A percentile compares a stretch with the other conserved stretches of the same genome.
These are phyloP conservation scores for Disparrhopalites patrizii DNA, from an alignment of 2,888 invertebrate species.

Conservation along the genomic window DNA sequence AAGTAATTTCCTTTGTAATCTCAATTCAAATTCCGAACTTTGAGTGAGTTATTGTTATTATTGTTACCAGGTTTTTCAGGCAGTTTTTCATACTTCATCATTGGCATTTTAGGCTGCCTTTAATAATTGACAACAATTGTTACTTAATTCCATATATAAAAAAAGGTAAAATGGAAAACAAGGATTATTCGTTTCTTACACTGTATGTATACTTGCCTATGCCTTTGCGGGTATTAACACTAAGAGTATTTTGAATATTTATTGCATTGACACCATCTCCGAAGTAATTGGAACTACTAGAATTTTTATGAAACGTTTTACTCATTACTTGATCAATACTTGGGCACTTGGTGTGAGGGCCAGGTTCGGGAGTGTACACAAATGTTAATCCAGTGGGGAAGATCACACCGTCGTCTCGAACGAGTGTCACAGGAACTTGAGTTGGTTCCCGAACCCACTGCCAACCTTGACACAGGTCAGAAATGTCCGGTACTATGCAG, in stretches of 20 bases:
- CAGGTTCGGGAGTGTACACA: conserved; percentile 57
- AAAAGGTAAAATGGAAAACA: neutral
- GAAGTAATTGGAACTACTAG: conserved; percentile 7
- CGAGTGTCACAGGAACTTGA: conserved; percentile 57
- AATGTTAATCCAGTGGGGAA: conserved; percentile 58
- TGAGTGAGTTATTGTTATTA: neutral
- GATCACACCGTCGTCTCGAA: conserved; percentile 58
- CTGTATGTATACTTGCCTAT: conserved; percentile 23
- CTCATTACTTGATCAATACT: conserved; percentile 42
- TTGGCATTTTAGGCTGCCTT: too few relatives aligned
- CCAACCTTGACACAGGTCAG: conserved; percentile 55
- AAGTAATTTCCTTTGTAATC: neutral
- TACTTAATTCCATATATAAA: neutral
- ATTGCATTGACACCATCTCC: conserved; percentile 14
- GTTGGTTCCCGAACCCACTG: conserved; percentile 55
- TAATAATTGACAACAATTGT: too few relatives aligned
- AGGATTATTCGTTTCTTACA: conserved; percentile 18
- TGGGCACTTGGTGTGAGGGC: conserved; percentile 50
- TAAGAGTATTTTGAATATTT: conserved; percentile 17
- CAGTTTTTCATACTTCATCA: too few relatives aligned
- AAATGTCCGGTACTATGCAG: conserved; percentile 57
- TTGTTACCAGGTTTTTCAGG: too few relatives aligned
- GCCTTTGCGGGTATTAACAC: conserved; percentile 20
- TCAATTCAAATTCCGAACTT: neutral
- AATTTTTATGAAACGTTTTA: conserved; percentile 15